These are phyloP conservation scores for Octodon degus DNA, from an alignment of 2,113 vertebrate species.

Conservation along the genomic window DNA sequence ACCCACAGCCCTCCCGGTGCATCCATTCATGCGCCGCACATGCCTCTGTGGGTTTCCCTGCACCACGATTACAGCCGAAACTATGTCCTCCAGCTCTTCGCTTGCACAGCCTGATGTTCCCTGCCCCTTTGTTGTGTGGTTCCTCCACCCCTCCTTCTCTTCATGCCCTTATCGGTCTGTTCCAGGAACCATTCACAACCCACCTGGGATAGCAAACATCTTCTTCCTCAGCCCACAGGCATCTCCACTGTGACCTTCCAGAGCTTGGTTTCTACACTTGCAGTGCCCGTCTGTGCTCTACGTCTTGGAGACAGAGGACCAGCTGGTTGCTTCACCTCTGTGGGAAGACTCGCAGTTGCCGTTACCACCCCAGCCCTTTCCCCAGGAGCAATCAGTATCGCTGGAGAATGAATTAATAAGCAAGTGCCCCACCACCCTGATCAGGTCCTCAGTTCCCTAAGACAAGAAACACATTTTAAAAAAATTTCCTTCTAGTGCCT, in stretches of 20 bases:
- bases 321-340: not conserved
- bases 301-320: not conserved
- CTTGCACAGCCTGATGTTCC: not conserved
- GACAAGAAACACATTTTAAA: not conserved
- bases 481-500: not conserved
- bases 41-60: not conserved
- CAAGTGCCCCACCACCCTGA: too few relatives aligned
- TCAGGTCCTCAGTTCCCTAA: not conserved
- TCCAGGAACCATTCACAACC: not conserved
- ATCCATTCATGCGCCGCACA: accelerated
- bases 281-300: not conserved
- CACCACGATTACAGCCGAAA: not conserved
- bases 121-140: too few relatives aligned
- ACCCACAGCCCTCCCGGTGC: not conserved
- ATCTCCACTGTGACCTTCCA: too few relatives aligned
- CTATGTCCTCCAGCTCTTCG: not conserved
- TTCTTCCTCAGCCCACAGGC: not conserved
- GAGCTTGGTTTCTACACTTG: not conserved
- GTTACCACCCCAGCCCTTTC: not conserved
- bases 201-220: not conserved
- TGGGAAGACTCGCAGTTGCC: not conserved
- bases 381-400: not conserved
- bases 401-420: not conserved
- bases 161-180: not conserved
- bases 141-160: too few relatives aligned